These are phyloP conservation scores for Pteronotus mesoamericanus DNA, from an alignment of 2,797 vertebrate genomes.

Conservation along the genomic window DNA sequence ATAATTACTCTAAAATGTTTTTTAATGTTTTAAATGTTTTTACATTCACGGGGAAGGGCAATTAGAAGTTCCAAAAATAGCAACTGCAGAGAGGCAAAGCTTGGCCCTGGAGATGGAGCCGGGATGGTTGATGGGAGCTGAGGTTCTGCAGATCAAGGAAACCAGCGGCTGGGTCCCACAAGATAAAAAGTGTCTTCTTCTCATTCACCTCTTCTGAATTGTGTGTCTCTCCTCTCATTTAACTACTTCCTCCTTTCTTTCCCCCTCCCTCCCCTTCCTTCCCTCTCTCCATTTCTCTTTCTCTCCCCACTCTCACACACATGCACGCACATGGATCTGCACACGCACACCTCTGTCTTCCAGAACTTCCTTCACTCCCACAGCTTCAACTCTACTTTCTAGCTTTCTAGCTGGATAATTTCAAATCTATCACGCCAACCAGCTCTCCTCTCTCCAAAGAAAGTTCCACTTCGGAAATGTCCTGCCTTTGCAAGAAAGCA, in stretches of 20 bases:
- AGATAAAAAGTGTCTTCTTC: not conserved
- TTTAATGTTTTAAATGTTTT: no score
- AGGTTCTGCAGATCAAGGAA: not conserved
- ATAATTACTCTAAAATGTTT: not conserved
- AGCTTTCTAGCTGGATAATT: not conserved
- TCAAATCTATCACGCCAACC: not conserved
- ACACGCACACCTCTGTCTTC: not conserved
- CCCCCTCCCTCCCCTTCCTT: not conserved
- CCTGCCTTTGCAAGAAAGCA: not conserved
- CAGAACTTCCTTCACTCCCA: not conserved
- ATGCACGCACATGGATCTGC: not conserved
- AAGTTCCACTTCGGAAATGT: not conserved
- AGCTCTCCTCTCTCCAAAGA: not conserved
- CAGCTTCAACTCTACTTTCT: not conserved
- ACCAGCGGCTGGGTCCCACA: not conserved
- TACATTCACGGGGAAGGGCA: not conserved
- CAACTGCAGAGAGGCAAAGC: not conserved
- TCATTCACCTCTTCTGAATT: not conserved
- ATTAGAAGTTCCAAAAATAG: not conserved
- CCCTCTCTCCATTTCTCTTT: not conserved
- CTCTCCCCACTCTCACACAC: not conserved
- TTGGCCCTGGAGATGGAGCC: not conserved
- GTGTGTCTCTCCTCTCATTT: not conserved
- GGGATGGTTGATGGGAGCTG: not conserved
- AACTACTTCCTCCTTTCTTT: not conserved